Conservation (phyloP, 2,888 invertebrate genomes). For the Oxytorus armatus region DNA sequence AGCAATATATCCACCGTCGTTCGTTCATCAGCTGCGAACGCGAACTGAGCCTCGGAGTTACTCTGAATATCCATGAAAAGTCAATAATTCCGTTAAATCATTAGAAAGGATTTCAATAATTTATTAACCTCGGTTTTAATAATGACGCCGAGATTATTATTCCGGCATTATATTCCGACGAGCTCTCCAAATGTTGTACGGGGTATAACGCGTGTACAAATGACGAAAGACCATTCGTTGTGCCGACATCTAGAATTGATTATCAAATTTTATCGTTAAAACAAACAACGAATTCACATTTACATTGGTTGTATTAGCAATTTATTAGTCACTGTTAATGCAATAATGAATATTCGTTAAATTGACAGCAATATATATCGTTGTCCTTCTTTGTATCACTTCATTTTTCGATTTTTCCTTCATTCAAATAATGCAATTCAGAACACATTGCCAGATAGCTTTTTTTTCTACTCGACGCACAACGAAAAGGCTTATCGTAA, state of each 20-base stretch:
- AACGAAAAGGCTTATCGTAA: too few relatives aligned
- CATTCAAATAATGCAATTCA: too few relatives aligned
- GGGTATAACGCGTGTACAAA: neutral
- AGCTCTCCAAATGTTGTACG: neutral
- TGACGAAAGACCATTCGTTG: neutral
- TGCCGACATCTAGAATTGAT: conserved; percentile 4
- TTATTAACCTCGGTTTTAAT: conserved; percentile 59
- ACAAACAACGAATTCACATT: neutral
- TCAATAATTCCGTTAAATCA: conserved; percentile 29
- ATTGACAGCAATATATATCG: too few relatives aligned
- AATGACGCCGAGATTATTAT: conserved; percentile 42
- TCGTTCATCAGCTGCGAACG: conserved; percentile 5
- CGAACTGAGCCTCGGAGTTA: neutral
- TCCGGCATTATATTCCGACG: neutral
- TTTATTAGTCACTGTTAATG: too few relatives aligned
- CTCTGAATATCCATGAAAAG: conserved; percentile 36
- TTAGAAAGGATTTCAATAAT: conserved; percentile 47
- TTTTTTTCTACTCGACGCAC: too few relatives aligned
- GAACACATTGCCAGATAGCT: too few relatives aligned
- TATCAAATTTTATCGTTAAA: conserved; percentile 25
- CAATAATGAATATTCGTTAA: too few relatives aligned
- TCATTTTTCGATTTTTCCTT: too few relatives aligned
- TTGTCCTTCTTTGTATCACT: too few relatives aligned
- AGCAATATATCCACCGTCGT: conserved; percentile 10
- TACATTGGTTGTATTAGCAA: neutral